Percentiles rank a stretch among this genome's conserved stretches.
These are phyloP conservation scores for Triops longicaudatus DNA, from an alignment of 1,140 invertebrate genomes.

Conservation along the genomic window DNA sequence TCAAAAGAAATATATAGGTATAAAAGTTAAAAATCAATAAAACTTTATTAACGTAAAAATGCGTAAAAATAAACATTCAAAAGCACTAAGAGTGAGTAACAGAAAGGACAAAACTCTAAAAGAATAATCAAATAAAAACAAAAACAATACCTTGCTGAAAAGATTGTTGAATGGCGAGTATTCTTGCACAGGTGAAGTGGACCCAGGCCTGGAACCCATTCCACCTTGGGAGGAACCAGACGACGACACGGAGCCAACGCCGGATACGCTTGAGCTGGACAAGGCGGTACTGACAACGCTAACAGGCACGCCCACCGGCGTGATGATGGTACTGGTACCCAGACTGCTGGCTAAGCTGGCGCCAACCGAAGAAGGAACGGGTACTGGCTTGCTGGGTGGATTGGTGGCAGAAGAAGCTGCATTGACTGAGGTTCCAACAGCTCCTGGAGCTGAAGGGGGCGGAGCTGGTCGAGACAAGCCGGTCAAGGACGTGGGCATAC, in stretches of 20 bases:
- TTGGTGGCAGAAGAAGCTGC: neutral
- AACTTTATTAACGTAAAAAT: too few relatives aligned
- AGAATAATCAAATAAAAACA: neutral
- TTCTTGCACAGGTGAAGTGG: conserved; percentile 39
- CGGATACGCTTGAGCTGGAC: neutral
- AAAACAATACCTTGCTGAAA: conserved; percentile 45
- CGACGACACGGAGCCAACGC: conserved; percentile 13
- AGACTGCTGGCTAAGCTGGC: neutral
- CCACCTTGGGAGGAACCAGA: conserved; percentile 20
- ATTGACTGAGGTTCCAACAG: neutral
- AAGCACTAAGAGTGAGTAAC: too few relatives aligned
- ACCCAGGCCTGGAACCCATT: neutral
- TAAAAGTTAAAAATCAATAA: too few relatives aligned
- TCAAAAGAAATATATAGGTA: too few relatives aligned
- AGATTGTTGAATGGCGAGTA: conserved; percentile 72
- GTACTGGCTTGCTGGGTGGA: neutral
- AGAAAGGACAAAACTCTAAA: too few relatives aligned
- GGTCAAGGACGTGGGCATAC: neutral
- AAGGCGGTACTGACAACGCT: conserved; percentile 22
- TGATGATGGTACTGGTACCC: neutral
- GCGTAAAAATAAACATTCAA: too few relatives aligned
- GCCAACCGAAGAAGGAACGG: neutral
- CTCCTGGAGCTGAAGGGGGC: neutral
- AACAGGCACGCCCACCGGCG: conserved; percentile 13
- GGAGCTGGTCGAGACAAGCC: neutral